A percentile compares a stretch with the other conserved stretches of the same genome.
These are phyloP conservation scores for Conus ventricosus DNA, from an alignment of 1,140 invertebrate genomes.

Conservation along the genomic window DNA sequence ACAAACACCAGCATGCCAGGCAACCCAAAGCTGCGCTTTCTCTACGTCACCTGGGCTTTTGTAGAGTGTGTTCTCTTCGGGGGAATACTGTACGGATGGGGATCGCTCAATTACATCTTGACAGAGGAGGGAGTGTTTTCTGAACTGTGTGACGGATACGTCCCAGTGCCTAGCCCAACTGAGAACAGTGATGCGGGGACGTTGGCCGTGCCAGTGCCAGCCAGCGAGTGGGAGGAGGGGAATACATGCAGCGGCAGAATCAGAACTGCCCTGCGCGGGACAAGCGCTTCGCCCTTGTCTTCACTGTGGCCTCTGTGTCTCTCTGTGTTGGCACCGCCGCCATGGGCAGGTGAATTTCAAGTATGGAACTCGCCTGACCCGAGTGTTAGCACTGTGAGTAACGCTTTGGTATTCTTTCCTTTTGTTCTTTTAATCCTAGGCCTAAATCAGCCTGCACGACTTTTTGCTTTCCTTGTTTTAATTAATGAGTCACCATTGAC, in stretches of 20 bases:
- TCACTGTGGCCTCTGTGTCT: slow-evolving; percentile 56
- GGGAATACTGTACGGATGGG: slow-evolving; percentile 60
- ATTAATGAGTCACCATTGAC: too few relatives aligned
- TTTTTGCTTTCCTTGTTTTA: too few relatives aligned
- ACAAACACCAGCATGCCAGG: slow-evolving; percentile 15
- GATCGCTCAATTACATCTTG: slow-evolving; percentile 57
- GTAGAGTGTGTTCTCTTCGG: slow-evolving; percentile 56
- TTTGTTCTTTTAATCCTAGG: too few relatives aligned
- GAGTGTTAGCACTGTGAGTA: slow-evolving; percentile 58
- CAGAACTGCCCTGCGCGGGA: slow-evolving; percentile 52
- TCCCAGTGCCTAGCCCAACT: background rate
- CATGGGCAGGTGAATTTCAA: slow-evolving; percentile 57
- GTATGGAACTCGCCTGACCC: slow-evolving; percentile 57
- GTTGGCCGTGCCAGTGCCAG: background rate
- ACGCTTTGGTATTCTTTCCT: too few relatives aligned
- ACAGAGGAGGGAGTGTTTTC: slow-evolving; percentile 57
- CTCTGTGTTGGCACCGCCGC: slow-evolving; percentile 58
- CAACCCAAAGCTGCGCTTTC: slow-evolving; percentile 31
- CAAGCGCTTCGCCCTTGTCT: slow-evolving; percentile 54
- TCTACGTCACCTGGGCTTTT: slow-evolving; percentile 53
- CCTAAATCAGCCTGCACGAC: too few relatives aligned
- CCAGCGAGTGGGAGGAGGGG: background rate
- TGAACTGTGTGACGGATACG: slow-evolving; percentile 20
- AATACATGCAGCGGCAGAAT: background rate
- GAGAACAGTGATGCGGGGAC: background rate